Percentiles rank a stretch among this genome's conserved stretches.
phyloP scores from a whole-genome alignment of 2,113 vertebrate species.

The Ranitomeya imitator region DNA sequence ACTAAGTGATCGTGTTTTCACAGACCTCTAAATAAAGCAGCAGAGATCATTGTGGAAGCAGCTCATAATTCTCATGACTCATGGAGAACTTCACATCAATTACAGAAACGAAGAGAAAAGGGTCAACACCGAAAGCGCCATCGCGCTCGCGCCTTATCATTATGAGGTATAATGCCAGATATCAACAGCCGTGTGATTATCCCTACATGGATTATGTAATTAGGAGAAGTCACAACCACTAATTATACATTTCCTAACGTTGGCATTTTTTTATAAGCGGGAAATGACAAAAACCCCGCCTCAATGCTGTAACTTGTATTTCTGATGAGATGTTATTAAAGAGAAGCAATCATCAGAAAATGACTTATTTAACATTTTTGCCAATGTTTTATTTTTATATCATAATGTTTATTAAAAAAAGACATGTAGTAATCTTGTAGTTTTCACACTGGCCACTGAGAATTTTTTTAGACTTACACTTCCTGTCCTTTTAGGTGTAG shows the following conservation, averaged over 20 bases:
- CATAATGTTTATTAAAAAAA: no score
- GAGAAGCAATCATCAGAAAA: no score
- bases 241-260: background rate
- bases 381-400: no score
- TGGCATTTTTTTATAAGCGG: background rate
- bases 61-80: background rate
- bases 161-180: background rate
- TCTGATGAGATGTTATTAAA: no score
- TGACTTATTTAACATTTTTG: no score
- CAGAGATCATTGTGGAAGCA: background rate
- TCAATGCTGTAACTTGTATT: no score
- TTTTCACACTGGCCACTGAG: no score
- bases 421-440: no score
- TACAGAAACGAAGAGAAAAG: background rate
- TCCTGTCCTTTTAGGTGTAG: no score
- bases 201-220: background rate
- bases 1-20: background rate
- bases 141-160: background rate
- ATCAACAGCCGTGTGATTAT: no score
- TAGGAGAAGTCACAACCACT: background rate
- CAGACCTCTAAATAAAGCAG: background rate
- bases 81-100: background rate
- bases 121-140: background rate
- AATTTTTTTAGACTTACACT: no score
- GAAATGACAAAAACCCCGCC: no score